These are phyloP conservation scores for Agrochola circellaris DNA, from an alignment of 2,888 invertebrate genomes.

Conservation along the genomic window DNA sequence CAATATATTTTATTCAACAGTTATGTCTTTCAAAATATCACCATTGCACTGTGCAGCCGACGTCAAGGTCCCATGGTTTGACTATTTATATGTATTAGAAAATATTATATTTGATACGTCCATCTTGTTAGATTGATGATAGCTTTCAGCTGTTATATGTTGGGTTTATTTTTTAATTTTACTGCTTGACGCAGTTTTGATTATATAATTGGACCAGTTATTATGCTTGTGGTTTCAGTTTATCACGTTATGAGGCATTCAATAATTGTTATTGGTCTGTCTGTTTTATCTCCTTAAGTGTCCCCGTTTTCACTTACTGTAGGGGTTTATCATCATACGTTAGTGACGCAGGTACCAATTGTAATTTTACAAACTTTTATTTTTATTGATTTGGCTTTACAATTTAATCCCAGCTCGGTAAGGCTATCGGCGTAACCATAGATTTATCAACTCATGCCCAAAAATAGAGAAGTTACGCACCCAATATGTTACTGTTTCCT, in stretches of 20 bases:
- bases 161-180: constrained; percentile 37
- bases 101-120: constrained; percentile 60
- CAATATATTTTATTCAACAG: constrained; percentile 84
- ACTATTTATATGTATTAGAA: constrained; percentile 68
- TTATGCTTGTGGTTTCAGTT: constrained; percentile 9
- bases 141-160: constrained; percentile 26
- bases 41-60: constrained; percentile 78
- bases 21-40: constrained; percentile 83
- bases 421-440: not conserved
- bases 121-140: constrained; percentile 53
- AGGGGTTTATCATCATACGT: too few relatives aligned
- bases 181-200: constrained; percentile 37
- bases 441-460: not conserved
- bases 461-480: constrained; percentile 24
- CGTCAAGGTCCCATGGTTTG: constrained; percentile 76
- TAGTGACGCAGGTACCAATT: not conserved
- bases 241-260: not conserved
- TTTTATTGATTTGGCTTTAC: not conserved
- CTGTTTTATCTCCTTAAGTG: not conserved
- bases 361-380: not conserved
- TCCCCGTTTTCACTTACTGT: not conserved
- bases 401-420: not conserved
- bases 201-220: constrained; percentile 41
- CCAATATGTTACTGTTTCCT: constrained; percentile 25
- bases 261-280: not conserved